These are phyloP conservation scores for Rhinoraja longicauda DNA, from an alignment of 2,797 vertebrate species.

Conservation along the genomic window DNA sequence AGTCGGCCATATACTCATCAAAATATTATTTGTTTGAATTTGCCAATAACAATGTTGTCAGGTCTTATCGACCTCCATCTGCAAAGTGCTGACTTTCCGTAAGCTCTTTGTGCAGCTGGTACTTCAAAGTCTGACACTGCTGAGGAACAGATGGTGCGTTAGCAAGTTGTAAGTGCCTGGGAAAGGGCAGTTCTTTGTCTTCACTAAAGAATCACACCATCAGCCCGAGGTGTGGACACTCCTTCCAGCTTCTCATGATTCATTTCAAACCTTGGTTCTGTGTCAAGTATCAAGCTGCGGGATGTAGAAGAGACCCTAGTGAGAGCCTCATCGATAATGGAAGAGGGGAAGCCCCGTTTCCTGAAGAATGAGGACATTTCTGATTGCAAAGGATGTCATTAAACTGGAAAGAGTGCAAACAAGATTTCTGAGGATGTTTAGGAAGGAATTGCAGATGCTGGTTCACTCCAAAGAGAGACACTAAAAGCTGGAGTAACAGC, in stretches of 20 bases:
- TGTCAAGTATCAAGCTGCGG: too few species aligned
- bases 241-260: not conserved
- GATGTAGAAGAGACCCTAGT: too few species aligned
- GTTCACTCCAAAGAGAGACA: too few species aligned
- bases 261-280: not conserved
- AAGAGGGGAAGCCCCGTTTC: too few species aligned
- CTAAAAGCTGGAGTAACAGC: too few species aligned
- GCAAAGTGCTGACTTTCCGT: not conserved
- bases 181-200: not conserved
- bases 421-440: too few species aligned
- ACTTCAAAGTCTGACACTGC: not conserved
- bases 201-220: not conserved
- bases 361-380: too few species aligned
- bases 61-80: not conserved
- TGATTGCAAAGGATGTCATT: not conserved
- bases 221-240: not conserved
- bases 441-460: too few species aligned
- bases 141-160: not conserved
- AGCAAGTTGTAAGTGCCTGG: not conserved
- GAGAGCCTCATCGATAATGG: too few species aligned
- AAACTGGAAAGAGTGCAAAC: too few species aligned
- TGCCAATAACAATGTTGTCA: not conserved
- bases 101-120: not conserved
- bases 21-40: not conserved
- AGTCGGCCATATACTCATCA: not conserved